Base-by-base conservation (phyloP, 2,797 vertebrate genomes). In the Scyliorhinus canicula region DNA sequence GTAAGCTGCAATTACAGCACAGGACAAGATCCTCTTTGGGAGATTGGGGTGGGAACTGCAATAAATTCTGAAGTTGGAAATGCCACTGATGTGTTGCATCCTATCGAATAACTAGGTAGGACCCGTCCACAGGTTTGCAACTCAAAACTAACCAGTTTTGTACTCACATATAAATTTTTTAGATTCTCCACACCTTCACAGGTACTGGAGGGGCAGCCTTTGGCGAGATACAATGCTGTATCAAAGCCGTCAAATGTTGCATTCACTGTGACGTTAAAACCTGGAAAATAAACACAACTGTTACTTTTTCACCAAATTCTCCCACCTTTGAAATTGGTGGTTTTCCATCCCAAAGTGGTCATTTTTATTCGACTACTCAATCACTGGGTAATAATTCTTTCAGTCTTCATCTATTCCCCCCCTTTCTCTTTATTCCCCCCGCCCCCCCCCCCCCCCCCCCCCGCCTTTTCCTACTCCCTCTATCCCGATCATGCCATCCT, bases 161-260 rank as follows among this genome's bases (percentile, higher is more conserved):
- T 94, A 98, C 98, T 98, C 95, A 99, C 99, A 60, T 96, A 95
- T 28, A 99, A 97, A 8, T 11, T 93, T 96, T 98, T 99, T 95
- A 99, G 97, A n/a, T 98, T 98, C 86, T 98, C 97, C 94, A 98
- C 97, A 7, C 98, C 99, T 96, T 99, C 99, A 95, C 99, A 99
- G 74, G 98, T 98, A 96, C 98, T 99, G 96, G 98, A 99, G 35
- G 96, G 97, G 95, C 99, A 99, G 95, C 98, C 98, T 74, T 96
- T 97, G 55, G 98, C 97, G 90, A 97, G 97, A 96, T 98, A 98
- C 60, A 98, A 77, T 0, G 96, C 96, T 63, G 97, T 98, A 84
- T 96, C 96, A 69, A 98, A 98, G 19, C 95, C 95, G 0, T 97
- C 95, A 95, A 97, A 99, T 63, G 77, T 96, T 0, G 97, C 98